Conservation (phyloP, 2,888 invertebrate species). For the Metalampra italica region DNA sequence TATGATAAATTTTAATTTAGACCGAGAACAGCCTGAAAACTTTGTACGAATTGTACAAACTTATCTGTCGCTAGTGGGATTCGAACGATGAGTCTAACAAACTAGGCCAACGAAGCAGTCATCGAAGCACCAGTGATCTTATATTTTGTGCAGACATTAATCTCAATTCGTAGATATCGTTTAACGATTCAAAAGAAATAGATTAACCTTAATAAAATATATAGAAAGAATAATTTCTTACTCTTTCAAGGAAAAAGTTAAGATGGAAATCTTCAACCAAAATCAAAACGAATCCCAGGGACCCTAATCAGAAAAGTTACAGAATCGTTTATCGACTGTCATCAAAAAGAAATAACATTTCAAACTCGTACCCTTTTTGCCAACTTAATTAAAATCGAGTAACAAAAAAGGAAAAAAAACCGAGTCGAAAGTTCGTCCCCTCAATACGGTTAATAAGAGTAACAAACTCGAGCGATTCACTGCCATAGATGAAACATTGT, state of each 20-base stretch:
- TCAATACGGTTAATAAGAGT: constrained; percentile 29
- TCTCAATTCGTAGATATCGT: constrained; percentile 15
- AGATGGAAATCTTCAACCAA: constrained; percentile 35
- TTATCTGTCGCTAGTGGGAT: no score
- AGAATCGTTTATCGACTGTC: constrained; percentile 71
- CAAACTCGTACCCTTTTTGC: constrained; percentile 48
- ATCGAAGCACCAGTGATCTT: no score
- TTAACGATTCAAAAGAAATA: neutral
- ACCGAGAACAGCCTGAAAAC: no score
- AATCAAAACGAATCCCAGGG: constrained; percentile 47
- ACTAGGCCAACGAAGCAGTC: no score
- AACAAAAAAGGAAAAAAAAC: constrained; percentile 30
- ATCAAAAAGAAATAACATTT: constrained; percentile 70
- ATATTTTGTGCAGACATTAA: constrained; percentile 8
- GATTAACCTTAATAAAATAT: neutral
- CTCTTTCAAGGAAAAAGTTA: constrained; percentile 25
- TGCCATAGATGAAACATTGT: neutral
- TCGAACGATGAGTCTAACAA: no score
- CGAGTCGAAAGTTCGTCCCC: constrained; percentile 26
- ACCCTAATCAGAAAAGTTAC: constrained; percentile 50
- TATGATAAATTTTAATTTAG: no score
- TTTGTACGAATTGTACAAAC: no score
- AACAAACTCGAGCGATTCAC: neutral
- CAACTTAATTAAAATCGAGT: constrained; percentile 67
- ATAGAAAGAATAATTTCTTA: neutral